Conservation (phyloP, 2,888 invertebrate species). For the Crossocerus cetratus region DNA sequence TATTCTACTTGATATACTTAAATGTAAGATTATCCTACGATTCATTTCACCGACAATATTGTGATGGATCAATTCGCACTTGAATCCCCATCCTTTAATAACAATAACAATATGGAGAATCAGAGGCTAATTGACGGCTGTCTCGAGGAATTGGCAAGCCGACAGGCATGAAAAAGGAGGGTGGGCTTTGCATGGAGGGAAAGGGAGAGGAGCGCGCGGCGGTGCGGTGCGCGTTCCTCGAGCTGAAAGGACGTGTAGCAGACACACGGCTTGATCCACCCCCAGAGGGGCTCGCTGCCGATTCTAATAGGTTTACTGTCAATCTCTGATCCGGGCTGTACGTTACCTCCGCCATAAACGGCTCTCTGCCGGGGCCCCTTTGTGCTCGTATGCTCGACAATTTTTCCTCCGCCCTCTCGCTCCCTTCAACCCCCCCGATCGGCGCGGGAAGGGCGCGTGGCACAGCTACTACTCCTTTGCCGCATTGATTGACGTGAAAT, state of each 20-base stretch:
- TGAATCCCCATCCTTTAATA: too few relatives aligned
- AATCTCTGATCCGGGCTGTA: conserved; percentile 32
- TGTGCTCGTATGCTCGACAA: conserved; percentile 8
- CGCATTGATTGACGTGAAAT: conserved; percentile 25
- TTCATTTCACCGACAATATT: too few relatives aligned
- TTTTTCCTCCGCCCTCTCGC: conserved; percentile 3
- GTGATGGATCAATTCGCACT: too few relatives aligned
- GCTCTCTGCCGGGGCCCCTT: neutral
- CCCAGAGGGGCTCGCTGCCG: conserved; percentile 24
- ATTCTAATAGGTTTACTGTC: conserved; percentile 55
- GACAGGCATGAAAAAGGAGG: too few relatives aligned
- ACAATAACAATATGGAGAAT: too few relatives aligned
- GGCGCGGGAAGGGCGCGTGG: neutral
- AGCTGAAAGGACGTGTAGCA: conserved; percentile 17
- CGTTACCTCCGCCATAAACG: conserved; percentile 21
- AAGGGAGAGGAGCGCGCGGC: neutral
- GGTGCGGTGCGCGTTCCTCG: conserved; percentile 5
- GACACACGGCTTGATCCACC: conserved; percentile 28
- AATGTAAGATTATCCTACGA: too few relatives aligned
- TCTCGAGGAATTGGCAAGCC: too few relatives aligned
- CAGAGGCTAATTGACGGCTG: too few relatives aligned
- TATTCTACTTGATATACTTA: too few relatives aligned
- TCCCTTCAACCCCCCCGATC: neutral
- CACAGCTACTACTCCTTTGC: neutral
- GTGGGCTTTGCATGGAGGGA: too few relatives aligned